phyloP scores from a whole-genome alignment of 2,888 invertebrate species.

The Macrosoma leucophasiata region DNA sequence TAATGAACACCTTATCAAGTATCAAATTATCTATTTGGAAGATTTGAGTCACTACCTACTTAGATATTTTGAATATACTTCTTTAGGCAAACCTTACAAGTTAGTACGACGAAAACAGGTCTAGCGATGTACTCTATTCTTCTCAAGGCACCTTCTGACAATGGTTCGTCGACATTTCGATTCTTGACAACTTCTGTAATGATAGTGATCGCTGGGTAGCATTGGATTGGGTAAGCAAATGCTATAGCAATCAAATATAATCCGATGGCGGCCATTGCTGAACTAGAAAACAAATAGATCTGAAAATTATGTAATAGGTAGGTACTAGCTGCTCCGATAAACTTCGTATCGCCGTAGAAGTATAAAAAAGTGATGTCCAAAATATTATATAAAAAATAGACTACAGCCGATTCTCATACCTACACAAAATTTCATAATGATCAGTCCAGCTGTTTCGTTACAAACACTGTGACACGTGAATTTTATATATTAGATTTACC shows the following conservation, averaged over 20 bases:
- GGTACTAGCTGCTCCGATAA: no score
- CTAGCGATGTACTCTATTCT: conserved; percentile 32
- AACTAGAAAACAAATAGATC: conserved; percentile 31
- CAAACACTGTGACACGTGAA: no score
- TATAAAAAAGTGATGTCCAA: no score
- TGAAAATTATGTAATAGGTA: no score
- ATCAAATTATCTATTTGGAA: neutral
- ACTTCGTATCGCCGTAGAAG: no score
- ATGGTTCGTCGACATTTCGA: conserved; percentile 10
- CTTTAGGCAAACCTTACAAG: conserved; percentile 46
- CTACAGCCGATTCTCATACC: no score
- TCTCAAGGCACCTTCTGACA: conserved; percentile 26
- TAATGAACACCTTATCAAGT: no score
- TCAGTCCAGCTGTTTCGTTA: no score
- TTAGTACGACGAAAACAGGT: conserved; percentile 36
- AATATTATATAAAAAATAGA: no score
- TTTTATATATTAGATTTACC: no score
- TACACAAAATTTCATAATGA: no score
- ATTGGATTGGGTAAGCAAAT: conserved; percentile 45
- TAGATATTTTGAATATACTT: neutral
- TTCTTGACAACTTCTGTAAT: conserved; percentile 39
- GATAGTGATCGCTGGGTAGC: conserved; percentile 43
- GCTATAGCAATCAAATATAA: conserved; percentile 39
- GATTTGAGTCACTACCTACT: neutral
- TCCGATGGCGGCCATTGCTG: conserved; percentile 33